These are phyloP conservation scores for Actias luna DNA, from an alignment of 2,888 invertebrate species.

Conservation along the genomic window DNA sequence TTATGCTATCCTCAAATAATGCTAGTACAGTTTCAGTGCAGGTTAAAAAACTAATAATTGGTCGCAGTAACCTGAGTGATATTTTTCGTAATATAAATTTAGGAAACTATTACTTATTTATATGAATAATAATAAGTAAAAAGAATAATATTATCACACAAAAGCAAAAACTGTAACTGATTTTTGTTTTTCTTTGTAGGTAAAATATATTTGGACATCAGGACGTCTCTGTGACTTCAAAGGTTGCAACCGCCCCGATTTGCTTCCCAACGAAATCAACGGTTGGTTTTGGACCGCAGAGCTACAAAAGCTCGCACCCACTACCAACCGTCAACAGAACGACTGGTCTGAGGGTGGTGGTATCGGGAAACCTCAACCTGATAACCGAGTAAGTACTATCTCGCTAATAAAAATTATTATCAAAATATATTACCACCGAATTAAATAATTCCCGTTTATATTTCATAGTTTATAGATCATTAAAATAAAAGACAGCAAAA, in stretches of 20 bases:
- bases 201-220: slow-evolving; percentile 95
- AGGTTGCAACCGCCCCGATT: slow-evolving; percentile 92
- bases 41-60: neutral
- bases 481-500: too few species aligned
- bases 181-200: slow-evolving; percentile 63
- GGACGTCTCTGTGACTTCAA: slow-evolving; percentile 95
- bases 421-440: too few species aligned
- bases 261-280: slow-evolving; percentile 90
- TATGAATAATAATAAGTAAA: too few species aligned
- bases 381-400: slow-evolving; percentile 84
- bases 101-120: too few species aligned
- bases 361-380: slow-evolving; percentile 92
- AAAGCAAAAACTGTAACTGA: neutral
- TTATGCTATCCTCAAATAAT: too few species aligned
- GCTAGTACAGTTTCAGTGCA: too few species aligned
- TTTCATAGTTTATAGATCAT: too few species aligned
- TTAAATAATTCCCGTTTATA: too few species aligned
- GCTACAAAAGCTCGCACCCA: slow-evolving; percentile 91
- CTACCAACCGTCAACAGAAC: slow-evolving; percentile 90
- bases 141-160: neutral
- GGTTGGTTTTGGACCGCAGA: slow-evolving; percentile 97
- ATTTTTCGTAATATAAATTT: neutral
- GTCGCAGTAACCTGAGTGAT: neutral
- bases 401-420: neutral
- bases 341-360: slow-evolving; percentile 95